Conservation (phyloP, 2,888 invertebrate species). For the Lycocerus yunnanus region DNA sequence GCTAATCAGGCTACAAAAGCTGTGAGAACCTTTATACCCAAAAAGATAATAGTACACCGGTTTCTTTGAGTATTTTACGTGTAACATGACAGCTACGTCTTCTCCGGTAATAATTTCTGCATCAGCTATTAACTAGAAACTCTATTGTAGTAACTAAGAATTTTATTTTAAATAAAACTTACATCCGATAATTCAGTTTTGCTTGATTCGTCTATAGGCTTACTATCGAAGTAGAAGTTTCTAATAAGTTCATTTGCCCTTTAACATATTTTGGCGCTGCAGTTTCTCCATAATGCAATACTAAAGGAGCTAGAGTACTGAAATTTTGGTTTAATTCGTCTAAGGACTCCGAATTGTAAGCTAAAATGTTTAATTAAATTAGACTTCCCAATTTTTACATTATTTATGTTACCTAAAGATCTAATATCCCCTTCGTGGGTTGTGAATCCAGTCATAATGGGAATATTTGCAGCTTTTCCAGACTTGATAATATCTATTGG, state of each 20-base stretch:
- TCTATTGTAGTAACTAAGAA: conserved; percentile 29
- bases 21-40: conserved; percentile 67
- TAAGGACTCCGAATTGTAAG: conserved; percentile 42
- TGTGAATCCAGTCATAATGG: conserved; percentile 76
- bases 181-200: conserved; percentile 55
- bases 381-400: not conserved
- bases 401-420: conserved; percentile 52
- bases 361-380: not conserved
- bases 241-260: conserved; percentile 48
- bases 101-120: conserved; percentile 71
- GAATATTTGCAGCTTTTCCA: conserved; percentile 61
- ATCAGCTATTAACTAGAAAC: conserved; percentile 70
- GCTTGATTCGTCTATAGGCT: conserved; percentile 49
- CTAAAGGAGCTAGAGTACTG: conserved; percentile 52
- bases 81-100: conserved; percentile 64
- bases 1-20: conserved; percentile 61
- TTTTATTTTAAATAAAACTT: conserved; percentile 26
- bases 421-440: conserved; percentile 74
- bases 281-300: conserved; percentile 54
- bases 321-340: conserved; percentile 54
- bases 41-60: conserved; percentile 72
- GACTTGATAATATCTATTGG: conserved; percentile 60
- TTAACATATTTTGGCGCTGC: conserved; percentile 40
- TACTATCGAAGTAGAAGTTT: conserved; percentile 56
- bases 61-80: conserved; percentile 58